A percentile compares a stretch with the other conserved stretches of the same genome.
phyloP scores from a whole-genome alignment of 2,888 invertebrate genomes.

The Bedellia somnulentella region DNA sequence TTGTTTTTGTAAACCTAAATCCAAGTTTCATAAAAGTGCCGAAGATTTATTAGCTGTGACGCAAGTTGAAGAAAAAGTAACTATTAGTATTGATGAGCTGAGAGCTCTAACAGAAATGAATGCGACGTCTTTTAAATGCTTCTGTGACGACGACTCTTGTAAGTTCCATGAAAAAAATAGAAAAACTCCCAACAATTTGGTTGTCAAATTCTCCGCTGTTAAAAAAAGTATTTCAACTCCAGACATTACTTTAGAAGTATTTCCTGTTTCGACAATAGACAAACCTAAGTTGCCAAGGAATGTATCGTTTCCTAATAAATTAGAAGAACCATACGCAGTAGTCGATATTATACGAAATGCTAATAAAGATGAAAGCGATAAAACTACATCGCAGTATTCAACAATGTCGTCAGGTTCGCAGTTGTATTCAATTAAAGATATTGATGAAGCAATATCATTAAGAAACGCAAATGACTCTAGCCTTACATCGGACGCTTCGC shows the following conservation, averaged over 20 bases:
- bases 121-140: conserved; percentile 42
- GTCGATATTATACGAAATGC: conserved; percentile 29
- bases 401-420: conserved; percentile 28
- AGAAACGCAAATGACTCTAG: conserved; percentile 31
- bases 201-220: conserved; percentile 45
- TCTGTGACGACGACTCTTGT: conserved; percentile 40
- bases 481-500: conserved; percentile 36
- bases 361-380: conserved; percentile 18
- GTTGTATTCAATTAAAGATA: conserved; percentile 46
- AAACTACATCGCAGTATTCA: conserved; percentile 21
- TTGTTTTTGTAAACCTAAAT: conserved; percentile 45
- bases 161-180: conserved; percentile 33
- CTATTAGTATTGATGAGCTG: conserved; percentile 29
- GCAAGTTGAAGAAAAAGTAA: conserved; percentile 23
- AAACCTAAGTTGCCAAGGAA: conserved; percentile 28
- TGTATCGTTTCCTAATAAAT: conserved; percentile 31
- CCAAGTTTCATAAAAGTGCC: conserved; percentile 43
- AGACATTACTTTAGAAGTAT: conserved; percentile 33
- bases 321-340: conserved; percentile 42
- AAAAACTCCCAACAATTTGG: conserved; percentile 23
- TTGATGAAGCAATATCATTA: conserved; percentile 41
- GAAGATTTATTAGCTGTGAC: conserved; percentile 45
- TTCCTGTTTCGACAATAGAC: conserved; percentile 29
- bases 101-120: conserved; percentile 25
- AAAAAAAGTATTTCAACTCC: conserved; percentile 52